Base-by-base conservation (phyloP, 2,888 invertebrate genomes). In the Ectemnius lituratus region DNA sequence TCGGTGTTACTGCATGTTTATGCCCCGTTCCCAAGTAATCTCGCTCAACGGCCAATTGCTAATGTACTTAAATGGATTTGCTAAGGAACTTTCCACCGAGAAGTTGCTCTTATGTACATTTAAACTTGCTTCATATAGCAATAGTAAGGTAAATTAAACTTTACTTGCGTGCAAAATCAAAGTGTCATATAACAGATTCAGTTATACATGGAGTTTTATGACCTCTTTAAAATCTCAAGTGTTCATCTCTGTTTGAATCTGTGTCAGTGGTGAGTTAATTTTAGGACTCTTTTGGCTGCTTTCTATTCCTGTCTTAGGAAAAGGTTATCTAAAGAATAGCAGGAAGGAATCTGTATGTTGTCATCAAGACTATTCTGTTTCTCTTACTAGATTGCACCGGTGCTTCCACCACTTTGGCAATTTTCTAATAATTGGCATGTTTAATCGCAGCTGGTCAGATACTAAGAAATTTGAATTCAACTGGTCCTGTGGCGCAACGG, bases 401-500 rank as follows among this genome's bases (percentile, higher is more conserved):
- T 23, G 2, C 23, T 23, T 23, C 3, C 23, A 2, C 3, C 23
- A 23, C 23, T 23, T 23, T 23, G 23, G 23, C 23, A 23, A 2
- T 23, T 2, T 23, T 23, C 23, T 23, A 23, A 3, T 2, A 23
- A 23, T 23, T 23, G 23, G 23, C 23, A 23, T 23, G 23, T 3
- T 23, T 23, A 23, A 23, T 23, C 23, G 23, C 23, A 23, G 23
- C 23, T 23, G 23, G 23, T 23, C 23, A 14, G 6, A 47, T 47
- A 47, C n/a, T 47, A 6, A 2, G 8, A 16, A 23, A 2, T 8
- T n/a, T 14, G 28, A 49, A 6, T 20, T 49, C 28, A 63, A 18
- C 5, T 20, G 0, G 75, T 69, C 72, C 66, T 79, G 73, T 76
- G 80, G 84, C 85, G 82, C 84, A 82, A 82, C 78, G 84, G 82